Base-by-base conservation (phyloP, 2,888 invertebrate genomes). In the Rotaria magnacalcarata region DNA sequence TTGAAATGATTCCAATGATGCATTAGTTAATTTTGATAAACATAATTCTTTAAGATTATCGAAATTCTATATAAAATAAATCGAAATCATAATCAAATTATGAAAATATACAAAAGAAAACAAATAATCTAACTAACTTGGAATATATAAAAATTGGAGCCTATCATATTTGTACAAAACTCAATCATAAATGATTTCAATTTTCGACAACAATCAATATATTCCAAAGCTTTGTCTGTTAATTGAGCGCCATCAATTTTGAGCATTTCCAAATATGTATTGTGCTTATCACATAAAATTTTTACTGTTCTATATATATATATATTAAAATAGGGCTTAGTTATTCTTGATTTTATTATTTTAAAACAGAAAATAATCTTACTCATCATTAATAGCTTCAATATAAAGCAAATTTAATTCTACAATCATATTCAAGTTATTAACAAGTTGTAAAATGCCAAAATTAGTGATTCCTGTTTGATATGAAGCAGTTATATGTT, bases 381-480 rank as follows among this genome's bases (percentile, higher is more conserved):
- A 80, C 80, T 80, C 80, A 80, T 80, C 80, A 80, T 47, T 24
- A 47, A 47, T 47, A 3, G 47, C 47, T 47, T 80, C 80, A 80
- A 80, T 47, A 80, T 80, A 80, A 24, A 80, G 47, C 47, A 80
- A 80, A 47, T 80, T 80, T 47, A 80, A 47, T 47, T 80, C 80
- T 10, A 80, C 24, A 14, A 80, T n/a, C 24, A 14, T 47, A 47
- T 43, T 43, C 47, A 80, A 47, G n/a, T 80, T 80, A 14, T 8
- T 80, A n/a, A 80, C n/a, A 10, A 80, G 11, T n/a, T 80, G 47
- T 11, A 47, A 80, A 14, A 80, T 24, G 24, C 80, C 80, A 80
- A 80, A 80, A 80, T 47, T 80, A 11, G 80, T 47, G 6, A 80
- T 80, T 47, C 80, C 80, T 14, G 19, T 24, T 80, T 80, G 80